Evolutionary conservation across 2,888 invertebrate species (phyloP), one percentile per base, ranked within the genome.

Genomic region (Drosophila subsilvestris): DNA sequence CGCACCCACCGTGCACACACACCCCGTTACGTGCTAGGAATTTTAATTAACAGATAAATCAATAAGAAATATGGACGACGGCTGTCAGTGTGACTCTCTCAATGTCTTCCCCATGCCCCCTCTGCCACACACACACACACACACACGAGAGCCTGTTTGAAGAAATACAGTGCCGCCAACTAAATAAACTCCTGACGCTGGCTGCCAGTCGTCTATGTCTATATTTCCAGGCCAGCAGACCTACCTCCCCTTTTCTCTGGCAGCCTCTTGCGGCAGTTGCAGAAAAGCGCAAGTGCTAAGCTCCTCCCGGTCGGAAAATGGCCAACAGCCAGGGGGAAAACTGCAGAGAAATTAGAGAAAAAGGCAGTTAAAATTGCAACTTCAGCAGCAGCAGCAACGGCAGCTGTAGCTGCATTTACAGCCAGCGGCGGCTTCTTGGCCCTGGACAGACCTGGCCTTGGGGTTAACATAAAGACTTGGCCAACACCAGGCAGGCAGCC

Each of bases 31-130:
- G 88, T 85, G 85, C 85, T 89, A 89, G 86, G 85, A 85, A 89
- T 85, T 85, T 85, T 85, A 85, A 89, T 85, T 85, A 85, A 89
- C 89, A 85, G 89, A 85, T 85, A 85, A 85, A 85, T 85, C 85
- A 85, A 85, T 89, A 85, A 85, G 85, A 85, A 89, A 85, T 85
- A 85, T 89, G 88, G 85, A 86, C 89, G 86, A 85, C 78, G 88
- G 74, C 85, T 85, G 87, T 85, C 87, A 75, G 86, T 74, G 80
- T 67, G 67, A 78, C 75, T 71, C 70, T 55, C 65, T 57, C 37
- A 37, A 37, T 37, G 37, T 37, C 37, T 37, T 37, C 2, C 37
- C 37, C 37, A n/a, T 6, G n/a, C 37, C 14, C 6, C n/a, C 18
- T 45, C 44, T 12, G 42, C 12, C 49, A 48, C 53, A 47, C 14